Percentiles rank a stretch among this genome's conserved stretches.
These are phyloP conservation scores for Seladonia tumulorum DNA, from an alignment of 2,888 invertebrate species.

Conservation along the genomic window DNA sequence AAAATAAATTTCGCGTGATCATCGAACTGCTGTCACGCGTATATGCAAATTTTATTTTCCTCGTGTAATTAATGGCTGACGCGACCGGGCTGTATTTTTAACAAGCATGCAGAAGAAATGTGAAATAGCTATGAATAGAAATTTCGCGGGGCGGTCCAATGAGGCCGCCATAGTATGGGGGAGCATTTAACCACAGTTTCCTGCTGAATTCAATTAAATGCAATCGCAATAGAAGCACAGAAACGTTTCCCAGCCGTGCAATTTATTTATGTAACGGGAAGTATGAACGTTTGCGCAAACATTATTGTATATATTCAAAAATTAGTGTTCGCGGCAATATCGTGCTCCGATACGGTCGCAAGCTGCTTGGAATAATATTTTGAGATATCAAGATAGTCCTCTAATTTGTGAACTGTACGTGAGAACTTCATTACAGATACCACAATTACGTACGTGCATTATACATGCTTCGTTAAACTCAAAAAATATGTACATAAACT, in stretches of 20 bases:
- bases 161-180: constrained; percentile 4
- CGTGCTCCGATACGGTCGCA: not conserved
- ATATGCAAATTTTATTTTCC: constrained; percentile 36
- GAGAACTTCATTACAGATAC: not conserved
- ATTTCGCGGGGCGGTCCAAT: constrained; percentile 20
- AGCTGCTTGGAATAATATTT: not conserved
- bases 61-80: constrained; percentile 28
- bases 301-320: constrained; percentile 32
- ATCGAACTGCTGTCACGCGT: constrained; percentile 31
- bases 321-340: not conserved
- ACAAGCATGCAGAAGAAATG: constrained; percentile 22
- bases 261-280: constrained; percentile 39
- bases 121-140: constrained; percentile 45
- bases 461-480: not conserved
- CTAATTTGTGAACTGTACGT: not conserved
- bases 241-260: constrained; percentile 28
- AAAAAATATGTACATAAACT: not conserved
- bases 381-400: not conserved
- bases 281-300: constrained; percentile 17
- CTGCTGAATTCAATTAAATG: constrained; percentile 54
- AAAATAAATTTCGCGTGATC: not conserved
- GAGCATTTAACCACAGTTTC: constrained; percentile 9
- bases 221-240: constrained; percentile 27
- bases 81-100: constrained; percentile 23
- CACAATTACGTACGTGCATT: not conserved